Evolutionary conservation across 1,140 invertebrate species (phyloP), one percentile per base, ranked within the genome.

Genomic region (Dendroctonus valens): DNA sequence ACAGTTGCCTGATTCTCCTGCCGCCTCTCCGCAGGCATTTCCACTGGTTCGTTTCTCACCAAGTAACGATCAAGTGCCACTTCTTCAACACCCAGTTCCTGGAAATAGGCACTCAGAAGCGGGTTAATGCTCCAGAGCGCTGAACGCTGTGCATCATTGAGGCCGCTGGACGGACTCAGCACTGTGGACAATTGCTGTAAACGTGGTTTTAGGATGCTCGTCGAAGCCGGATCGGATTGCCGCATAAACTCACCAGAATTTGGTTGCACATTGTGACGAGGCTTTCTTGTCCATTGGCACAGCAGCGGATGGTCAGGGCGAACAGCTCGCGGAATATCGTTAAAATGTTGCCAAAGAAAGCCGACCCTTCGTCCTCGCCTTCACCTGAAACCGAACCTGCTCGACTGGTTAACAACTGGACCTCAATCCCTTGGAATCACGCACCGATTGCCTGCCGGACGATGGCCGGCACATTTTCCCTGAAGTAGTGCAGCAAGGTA

Each of bases 101-200:
- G 44, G 3, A 11, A 46, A 11, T 9, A 9, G 9, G 44, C 44
- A 11, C 44, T 46, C 1, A 11, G 44, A 0, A 9, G 12, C 12
- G 9, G 1, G 9, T 46, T 46, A 12, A 11, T 14, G 9, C 44
- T 46, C 9, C 9, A 12, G 44, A 12, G 44, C 9, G 44, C 12
- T 74, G 75, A 78, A 48, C 72, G 68, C 50, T 74, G 73, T 7
- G 78, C 54, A 3, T 74, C 72, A 37, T 69, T 62, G 37, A 74
- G 75, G 5, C 76, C 59, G 37, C 72, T 73, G 46, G 65, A 59
- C 64, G 55, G 44, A 52, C 48, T 63, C 8, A 54, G 54, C 12
- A 63, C 40, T 15, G 60, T 54, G 7, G 60, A 53, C 26, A 63
- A 38, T 52, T 61, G 7, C 41, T n/a, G 6, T 11, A 51, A 12